These are phyloP conservation scores for Callimorpha dominula DNA, from an alignment of 2,888 invertebrate species.

Conservation along the genomic window DNA sequence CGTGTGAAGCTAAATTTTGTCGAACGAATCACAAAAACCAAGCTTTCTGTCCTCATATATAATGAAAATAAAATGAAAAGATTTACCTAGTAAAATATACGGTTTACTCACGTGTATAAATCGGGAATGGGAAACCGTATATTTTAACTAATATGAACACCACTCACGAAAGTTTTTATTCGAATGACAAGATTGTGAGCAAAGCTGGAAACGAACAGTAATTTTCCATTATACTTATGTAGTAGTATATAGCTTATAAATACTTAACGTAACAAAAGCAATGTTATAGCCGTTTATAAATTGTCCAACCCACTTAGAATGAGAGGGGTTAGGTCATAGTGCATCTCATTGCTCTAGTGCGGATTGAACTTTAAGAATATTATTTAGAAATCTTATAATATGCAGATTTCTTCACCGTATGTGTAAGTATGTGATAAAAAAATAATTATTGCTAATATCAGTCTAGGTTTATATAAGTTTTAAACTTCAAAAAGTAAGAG, in stretches of 20 bases:
- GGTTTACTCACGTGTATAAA: too few relatives aligned
- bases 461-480: too few relatives aligned
- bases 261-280: not conserved
- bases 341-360: not conserved
- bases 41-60: too few relatives aligned
- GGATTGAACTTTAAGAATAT: not conserved
- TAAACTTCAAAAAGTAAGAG: too few relatives aligned
- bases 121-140: too few relatives aligned
- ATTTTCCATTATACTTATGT: not conserved
- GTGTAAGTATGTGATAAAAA: not conserved
- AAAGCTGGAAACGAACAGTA: not conserved
- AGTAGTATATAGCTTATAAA: too few relatives aligned
- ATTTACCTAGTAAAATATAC: too few relatives aligned
- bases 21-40: not conserved
- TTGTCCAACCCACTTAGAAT: not conserved
- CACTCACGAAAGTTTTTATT: too few relatives aligned
- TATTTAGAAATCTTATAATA: not conserved
- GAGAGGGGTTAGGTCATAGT: not conserved
- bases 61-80: too few relatives aligned
- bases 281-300: not conserved
- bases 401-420: not conserved
- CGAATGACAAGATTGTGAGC: too few relatives aligned
- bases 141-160: too few relatives aligned
- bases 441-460: too few relatives aligned
- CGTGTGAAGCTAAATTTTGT: not conserved